These are phyloP conservation scores for Pseudomyrmex concolor DNA, from an alignment of 1,140 invertebrate species.

Conservation along the genomic window DNA sequence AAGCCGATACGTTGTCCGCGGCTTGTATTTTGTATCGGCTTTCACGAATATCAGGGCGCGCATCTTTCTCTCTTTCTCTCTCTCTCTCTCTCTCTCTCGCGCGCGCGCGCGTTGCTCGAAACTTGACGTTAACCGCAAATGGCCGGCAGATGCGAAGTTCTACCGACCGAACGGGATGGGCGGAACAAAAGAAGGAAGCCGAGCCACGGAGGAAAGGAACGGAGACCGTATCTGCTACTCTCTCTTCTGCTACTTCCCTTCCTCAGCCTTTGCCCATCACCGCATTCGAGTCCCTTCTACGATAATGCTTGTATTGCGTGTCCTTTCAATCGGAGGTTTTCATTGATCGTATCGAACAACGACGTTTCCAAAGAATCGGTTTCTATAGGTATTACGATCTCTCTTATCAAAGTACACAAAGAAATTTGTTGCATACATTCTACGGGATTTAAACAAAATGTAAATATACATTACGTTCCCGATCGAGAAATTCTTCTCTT, in stretches of 20 bases:
- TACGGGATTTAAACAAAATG: too few species aligned
- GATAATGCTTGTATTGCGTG: constrained; percentile 54
- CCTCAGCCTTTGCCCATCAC: too few species aligned
- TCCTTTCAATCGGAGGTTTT: constrained; percentile 50
- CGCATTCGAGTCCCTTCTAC: constrained; percentile 27
- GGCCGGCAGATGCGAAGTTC: constrained; percentile 62
- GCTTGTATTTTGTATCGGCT: constrained; percentile 63
- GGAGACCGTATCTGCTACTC: not conserved
- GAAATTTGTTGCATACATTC: too few species aligned
- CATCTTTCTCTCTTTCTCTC: not conserved
- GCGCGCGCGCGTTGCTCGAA: constrained; percentile 20
- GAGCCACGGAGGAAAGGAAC: constrained; percentile 28
- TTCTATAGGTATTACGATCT: constrained; percentile 28
- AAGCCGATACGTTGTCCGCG: constrained; percentile 61
- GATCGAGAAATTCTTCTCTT: too few species aligned
- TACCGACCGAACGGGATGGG: constrained; percentile 7
- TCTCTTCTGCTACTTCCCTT: too few species aligned
- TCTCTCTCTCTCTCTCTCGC: too few species aligned
- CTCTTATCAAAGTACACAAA: too few species aligned
- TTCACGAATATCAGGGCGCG: constrained; percentile 60
- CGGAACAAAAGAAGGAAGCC: constrained; percentile 41
- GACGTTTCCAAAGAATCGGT: constrained; percentile 35
- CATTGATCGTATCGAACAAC: constrained; percentile 39
- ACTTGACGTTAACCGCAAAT: constrained; percentile 64
- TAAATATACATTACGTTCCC: too few species aligned